A percentile compares a stretch with the other conserved stretches of the same genome.
phyloP scores from a whole-genome alignment of 2,888 invertebrate genomes.

The Netelia melanura region DNA sequence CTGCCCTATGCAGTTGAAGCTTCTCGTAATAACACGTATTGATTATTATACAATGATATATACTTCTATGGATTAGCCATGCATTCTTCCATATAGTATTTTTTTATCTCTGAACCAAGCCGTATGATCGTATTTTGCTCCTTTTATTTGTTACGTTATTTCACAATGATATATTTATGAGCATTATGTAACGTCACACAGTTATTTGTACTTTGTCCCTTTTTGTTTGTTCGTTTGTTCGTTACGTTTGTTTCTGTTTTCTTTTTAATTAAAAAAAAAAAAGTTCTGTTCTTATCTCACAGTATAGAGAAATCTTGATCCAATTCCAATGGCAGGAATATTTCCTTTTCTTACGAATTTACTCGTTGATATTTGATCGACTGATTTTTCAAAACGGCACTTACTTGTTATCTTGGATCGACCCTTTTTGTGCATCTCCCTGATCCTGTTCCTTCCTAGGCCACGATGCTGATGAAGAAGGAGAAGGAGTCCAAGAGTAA shows the following conservation, averaged over 20 bases:
- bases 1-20: constrained; percentile 78
- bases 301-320: not conserved
- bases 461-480: constrained; percentile 99
- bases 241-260: not conserved
- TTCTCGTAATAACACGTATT: constrained; percentile 75
- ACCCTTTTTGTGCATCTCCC: constrained; percentile 72
- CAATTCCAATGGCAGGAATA: not conserved
- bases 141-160: constrained; percentile 11
- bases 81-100: constrained; percentile 71
- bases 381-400: constrained; percentile 63
- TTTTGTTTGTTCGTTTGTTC: constrained; percentile 46
- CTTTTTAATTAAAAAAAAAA: too few relatives aligned
- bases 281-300: not conserved
- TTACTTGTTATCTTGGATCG: constrained; percentile 69
- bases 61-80: constrained; percentile 70
- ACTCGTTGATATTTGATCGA: constrained; percentile 13
- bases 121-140: constrained; percentile 49
- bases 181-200: constrained; percentile 24
- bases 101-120: constrained; percentile 45
- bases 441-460: constrained; percentile 89
- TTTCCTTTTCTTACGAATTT: constrained; percentile 55
- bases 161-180: constrained; percentile 34
- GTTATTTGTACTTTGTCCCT: constrained; percentile 55
- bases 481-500: constrained; percentile 90
- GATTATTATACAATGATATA: constrained; percentile 59